Evolutionary conservation across 2,888 invertebrate species (phyloP), one percentile per base, ranked within the genome.

Genomic region (Caenorhabditis imperialis): DNA sequence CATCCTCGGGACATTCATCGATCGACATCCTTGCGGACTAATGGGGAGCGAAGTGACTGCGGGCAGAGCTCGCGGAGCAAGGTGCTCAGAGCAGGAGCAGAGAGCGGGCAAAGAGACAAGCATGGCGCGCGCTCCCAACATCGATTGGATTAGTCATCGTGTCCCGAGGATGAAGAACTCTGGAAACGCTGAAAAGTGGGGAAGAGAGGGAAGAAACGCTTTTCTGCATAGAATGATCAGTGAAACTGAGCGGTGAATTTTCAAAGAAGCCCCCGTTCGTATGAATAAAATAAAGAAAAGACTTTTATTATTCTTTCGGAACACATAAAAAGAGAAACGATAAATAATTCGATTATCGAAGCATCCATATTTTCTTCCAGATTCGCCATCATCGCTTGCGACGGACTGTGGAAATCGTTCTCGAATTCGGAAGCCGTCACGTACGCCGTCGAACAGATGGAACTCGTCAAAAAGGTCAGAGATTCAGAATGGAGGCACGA

Each of bases 391-490:
- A 86, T 91, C 27, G 91, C 90, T 3, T 91, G 91, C 84, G 91
- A 91, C 85, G 91, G 91, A 3, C 84, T 91, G n/a, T 91, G 91
- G 91, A 91, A 91, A 78, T 88, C 88, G 57, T 90, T 91, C 77
- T 80, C 86, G 10, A 86, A 88, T 35, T 86, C 88, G 33, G 89
- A 89, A 74, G 90, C 89, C 22, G 83, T 90, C 22, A 55, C 81
- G n/a, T 85, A 78, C 62, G 84, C 84, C 8, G 37, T 38, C 7
- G 60, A 81, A 16, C 57, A 71, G 33, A 54, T 84, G 18, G 62
- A 78, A 30, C 48, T 67, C 22, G 48, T 55, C 14, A 72, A 72
- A 51, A 74, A 73, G 71, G 79, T 79, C 22, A 7, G 47, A 3
- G 1, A 16, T 75, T 18, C 42, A n/a, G n/a, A n/a, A n/a, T n/a